These are phyloP conservation scores for Perodicticus potto DNA, from an alignment of 2,797 vertebrate genomes.

Conservation along the genomic window DNA sequence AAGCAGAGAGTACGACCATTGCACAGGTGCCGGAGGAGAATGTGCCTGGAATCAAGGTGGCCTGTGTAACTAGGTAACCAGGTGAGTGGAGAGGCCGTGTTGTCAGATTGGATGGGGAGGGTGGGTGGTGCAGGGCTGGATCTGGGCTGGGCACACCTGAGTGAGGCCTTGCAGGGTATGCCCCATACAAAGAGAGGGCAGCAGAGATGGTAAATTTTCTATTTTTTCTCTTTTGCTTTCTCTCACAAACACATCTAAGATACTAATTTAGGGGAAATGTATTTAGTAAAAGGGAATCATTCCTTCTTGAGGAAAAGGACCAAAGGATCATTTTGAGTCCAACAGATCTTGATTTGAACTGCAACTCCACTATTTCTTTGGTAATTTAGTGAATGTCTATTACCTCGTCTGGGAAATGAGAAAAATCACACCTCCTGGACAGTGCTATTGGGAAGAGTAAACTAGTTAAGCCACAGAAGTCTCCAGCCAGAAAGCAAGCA, in stretches of 20 bases:
- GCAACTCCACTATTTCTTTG: background rate
- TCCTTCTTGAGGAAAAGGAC: background rate
- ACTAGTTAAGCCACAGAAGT: background rate
- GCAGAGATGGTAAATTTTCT: fast-evolving
- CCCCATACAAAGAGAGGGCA: background rate
- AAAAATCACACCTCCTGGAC: too few species aligned
- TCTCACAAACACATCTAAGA: background rate
- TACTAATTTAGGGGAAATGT: background rate
- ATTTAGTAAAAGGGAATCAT: background rate
- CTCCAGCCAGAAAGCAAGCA: background rate
- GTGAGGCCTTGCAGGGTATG: fast-evolving
- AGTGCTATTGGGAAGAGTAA: background rate
- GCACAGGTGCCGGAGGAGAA: too few species aligned
- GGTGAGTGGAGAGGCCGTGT: background rate
- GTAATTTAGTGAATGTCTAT: background rate
- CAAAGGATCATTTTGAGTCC: background rate
- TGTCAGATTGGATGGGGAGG: fast-evolving
- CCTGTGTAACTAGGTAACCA: background rate
- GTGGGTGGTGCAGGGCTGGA: too few species aligned
- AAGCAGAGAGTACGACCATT: background rate
- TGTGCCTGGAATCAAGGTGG: background rate
- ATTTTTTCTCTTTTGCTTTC: background rate
- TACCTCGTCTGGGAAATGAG: background rate
- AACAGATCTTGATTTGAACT: background rate
- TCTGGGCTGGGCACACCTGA: background rate